Evolutionary conservation across 2,797 vertebrate genomes (phyloP).

Genomic region (Spondyliosoma cantharus): DNA sequence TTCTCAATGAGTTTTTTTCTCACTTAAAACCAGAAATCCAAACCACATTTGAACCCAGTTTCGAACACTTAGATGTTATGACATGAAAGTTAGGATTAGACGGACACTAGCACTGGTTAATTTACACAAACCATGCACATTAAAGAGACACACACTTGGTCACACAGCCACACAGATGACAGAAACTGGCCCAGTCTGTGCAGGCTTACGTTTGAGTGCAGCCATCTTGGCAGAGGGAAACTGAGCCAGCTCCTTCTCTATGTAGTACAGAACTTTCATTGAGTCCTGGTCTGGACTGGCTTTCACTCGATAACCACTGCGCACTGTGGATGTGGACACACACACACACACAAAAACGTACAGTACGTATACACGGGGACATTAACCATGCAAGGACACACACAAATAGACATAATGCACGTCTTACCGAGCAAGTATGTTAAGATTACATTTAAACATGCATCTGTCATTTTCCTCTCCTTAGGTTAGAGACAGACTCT

Average conservation of each 20-base stretch:
- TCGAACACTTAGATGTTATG: slow-evolving; percentile 13
- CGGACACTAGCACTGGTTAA: slow-evolving; percentile 12
- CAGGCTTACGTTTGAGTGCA: slow-evolving; percentile 91
- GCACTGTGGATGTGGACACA: slow-evolving; percentile 82
- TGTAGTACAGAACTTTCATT: slow-evolving; percentile 94
- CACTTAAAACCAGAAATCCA: too few relatives aligned
- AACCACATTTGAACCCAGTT: neutral
- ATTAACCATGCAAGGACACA: slow-evolving; percentile 55
- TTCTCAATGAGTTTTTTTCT: too few relatives aligned
- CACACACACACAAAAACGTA: slow-evolving; percentile 51
- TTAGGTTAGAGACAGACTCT: slow-evolving; percentile 36
- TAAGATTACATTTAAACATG: slow-evolving; percentile 40
- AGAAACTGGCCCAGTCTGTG: slow-evolving; percentile 56
- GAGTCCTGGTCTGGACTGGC: slow-evolving; percentile 90
- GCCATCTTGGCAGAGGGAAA: slow-evolving; percentile 89
- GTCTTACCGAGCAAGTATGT: neutral
- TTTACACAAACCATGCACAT: slow-evolving; percentile 48
- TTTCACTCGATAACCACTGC: slow-evolving; percentile 93
- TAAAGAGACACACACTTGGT: neutral
- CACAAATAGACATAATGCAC: neutral
- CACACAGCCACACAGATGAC: slow-evolving; percentile 39
- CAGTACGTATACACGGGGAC: slow-evolving; percentile 36
- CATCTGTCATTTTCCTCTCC: neutral
- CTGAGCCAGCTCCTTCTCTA: slow-evolving; percentile 93
- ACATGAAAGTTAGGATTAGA: slow-evolving; percentile 38